A percentile compares a stretch with the other conserved stretches of the same genome.
These are phyloP conservation scores for Pseudopipra pipra DNA, from an alignment of 2,113 vertebrate genomes.

Conservation along the genomic window DNA sequence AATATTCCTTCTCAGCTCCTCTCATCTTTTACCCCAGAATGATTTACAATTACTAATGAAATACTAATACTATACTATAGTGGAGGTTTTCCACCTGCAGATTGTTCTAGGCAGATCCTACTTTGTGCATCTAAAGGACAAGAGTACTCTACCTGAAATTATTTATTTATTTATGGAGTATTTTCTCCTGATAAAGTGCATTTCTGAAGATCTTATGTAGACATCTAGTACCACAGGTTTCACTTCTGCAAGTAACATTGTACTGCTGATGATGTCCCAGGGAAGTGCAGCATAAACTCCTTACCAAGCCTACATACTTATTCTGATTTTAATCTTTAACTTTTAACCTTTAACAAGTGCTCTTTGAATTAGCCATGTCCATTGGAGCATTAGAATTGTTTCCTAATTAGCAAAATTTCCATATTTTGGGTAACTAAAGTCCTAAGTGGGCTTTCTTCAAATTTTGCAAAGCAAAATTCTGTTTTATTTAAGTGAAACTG, in stretches of 20 bases:
- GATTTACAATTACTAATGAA: neutral
- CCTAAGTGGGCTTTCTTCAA: conserved; percentile 24
- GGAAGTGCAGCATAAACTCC: neutral
- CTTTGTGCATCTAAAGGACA: neutral
- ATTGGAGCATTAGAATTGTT: neutral
- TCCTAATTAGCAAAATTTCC: neutral
- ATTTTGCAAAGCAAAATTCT: neutral
- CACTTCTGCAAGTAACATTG: neutral
- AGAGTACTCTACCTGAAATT: neutral
- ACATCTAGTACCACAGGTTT: neutral
- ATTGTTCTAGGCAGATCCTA: neutral
- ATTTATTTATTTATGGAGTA: neutral
- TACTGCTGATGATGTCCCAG: neutral
- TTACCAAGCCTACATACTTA: neutral
- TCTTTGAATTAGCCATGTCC: conserved; percentile 10
- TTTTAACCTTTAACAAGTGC: neutral
- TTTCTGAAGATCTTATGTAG: neutral
- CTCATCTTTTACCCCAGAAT: neutral
- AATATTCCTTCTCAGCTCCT: neutral
- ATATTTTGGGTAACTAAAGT: neutral
- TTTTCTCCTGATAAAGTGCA: neutral
- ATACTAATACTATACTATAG: neutral
- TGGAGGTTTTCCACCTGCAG: neutral
- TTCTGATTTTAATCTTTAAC: conserved; percentile 41
- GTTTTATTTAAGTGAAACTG: neutral